Base-by-base conservation (phyloP, 2,113 vertebrate genomes). In the Merops nubicus region DNA sequence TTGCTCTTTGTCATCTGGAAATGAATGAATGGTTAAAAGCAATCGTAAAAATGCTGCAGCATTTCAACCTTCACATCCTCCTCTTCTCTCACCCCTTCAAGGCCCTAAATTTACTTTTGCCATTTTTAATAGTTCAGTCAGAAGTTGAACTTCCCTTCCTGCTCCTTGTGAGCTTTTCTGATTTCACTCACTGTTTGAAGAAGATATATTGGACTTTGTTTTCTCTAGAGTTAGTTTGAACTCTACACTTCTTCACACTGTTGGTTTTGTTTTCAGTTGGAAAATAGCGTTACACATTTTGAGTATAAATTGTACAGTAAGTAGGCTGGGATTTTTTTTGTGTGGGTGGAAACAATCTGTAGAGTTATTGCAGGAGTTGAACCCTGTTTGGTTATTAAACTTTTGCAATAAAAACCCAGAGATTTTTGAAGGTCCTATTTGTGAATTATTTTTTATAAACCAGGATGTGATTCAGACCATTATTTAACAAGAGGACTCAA, bases 401-500 rank as follows among this genome's bases (percentile, higher is more conserved):
- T 94, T 96, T 65, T 59, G 73, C 94, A 93, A 93, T 56, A 82
- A 88, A 93, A 96, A 73, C 8, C 33, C 42, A 50, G 90, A 77
- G 57, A 76, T 95, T 81, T 93, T 88, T 75, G 38, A 74, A 75
- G 67, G 92, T n/a, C 63, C 78, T 65, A 42, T 89, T 70, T 95
- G n/a, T 65, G 11, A 74, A 73, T 88, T 22, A 5, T 63, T 77
- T 88, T 33, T 34, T 68, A 81, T 6, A 72, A 92, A 86, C 34
- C 70, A 94, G 94, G 94, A 94, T 97, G 74, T 89, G 77, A 85
- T 97, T 95, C 96, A 96, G 88, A 86, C 63, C 89, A 85, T 85
- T 90, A 91, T 88, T 92, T 89, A 95, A 88, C 29, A 67, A 70
- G 92, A 91, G 54, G 64, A 74, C 74, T 77, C 2, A 0, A 88